Evolutionary conservation across 2,113 vertebrate genomes (phyloP).

Genomic region (Clarias macrocephalus): DNA sequence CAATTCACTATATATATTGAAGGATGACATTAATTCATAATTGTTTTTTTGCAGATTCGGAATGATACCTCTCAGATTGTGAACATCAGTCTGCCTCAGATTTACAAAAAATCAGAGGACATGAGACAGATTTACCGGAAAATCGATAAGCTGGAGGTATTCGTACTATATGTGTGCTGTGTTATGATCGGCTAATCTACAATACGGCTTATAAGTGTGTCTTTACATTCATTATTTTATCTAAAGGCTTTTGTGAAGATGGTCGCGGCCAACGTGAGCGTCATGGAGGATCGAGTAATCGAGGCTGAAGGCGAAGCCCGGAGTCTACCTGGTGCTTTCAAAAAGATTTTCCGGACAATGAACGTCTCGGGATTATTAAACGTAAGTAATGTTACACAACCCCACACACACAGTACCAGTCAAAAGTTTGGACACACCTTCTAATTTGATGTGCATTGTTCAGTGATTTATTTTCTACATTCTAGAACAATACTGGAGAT

Average conservation of each 20-base stretch:
- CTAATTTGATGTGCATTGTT: too few relatives aligned
- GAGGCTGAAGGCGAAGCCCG: constrained; percentile 87
- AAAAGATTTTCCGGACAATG: constrained; percentile 85
- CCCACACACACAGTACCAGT: too few relatives aligned
- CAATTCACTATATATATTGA: too few relatives aligned
- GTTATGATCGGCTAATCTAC: neutral
- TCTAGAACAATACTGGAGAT: too few relatives aligned
- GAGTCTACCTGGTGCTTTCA: constrained; percentile 83
- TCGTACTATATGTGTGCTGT: neutral
- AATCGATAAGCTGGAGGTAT: constrained; percentile 91
- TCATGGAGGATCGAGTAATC: constrained; percentile 86
- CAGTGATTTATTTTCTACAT: too few relatives aligned
- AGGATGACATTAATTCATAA: neutral
- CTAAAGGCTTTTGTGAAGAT: constrained; percentile 86
- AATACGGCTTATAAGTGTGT: neutral
- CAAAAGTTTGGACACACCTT: too few relatives aligned
- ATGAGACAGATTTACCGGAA: constrained; percentile 88
- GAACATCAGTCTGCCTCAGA: constrained; percentile 89
- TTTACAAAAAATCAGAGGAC: constrained; percentile 84
- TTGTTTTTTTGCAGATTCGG: constrained; percentile 74
- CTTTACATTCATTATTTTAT: neutral
- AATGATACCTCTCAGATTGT: constrained; percentile 90
- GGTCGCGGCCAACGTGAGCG: constrained; percentile 79
- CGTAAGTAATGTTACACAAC: constrained; percentile 62
- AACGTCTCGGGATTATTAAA: constrained; percentile 82